Evolutionary conservation across 1,140 invertebrate species (phyloP).

Genomic region (Campodea augens): DNA sequence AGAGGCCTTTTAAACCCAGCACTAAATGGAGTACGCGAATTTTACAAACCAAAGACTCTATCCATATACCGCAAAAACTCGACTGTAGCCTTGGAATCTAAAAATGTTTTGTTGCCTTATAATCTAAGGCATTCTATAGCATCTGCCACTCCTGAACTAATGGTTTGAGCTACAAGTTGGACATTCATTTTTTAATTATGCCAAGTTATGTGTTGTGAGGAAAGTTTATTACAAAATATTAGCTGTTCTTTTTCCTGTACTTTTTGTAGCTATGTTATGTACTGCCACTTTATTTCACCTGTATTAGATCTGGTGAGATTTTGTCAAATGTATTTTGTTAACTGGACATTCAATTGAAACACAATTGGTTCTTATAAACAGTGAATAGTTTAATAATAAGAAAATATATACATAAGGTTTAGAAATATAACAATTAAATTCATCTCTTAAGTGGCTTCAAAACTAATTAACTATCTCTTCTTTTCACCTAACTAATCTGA

Average conservation of each 20-base stretch:
- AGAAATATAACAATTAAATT: too few species aligned
- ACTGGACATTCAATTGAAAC: too few species aligned
- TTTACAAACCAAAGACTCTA: conserved; percentile 12
- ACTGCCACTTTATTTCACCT: too few species aligned
- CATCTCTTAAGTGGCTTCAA: too few species aligned
- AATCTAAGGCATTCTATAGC: conserved; percentile 8
- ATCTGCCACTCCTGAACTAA: conserved; percentile 8
- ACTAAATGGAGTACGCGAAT: conserved; percentile 8
- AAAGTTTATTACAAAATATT: conserved; percentile 9
- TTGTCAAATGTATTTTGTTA: too few species aligned
- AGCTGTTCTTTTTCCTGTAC: conserved; percentile 10
- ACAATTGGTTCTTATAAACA: too few species aligned
- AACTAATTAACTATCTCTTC: too few species aligned
- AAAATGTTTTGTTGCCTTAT: conserved; percentile 1
- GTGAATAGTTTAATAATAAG: too few species aligned
- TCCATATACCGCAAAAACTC: conserved; percentile 4
- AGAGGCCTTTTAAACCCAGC: conserved; percentile 11
- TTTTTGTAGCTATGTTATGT: conserved; percentile 4
- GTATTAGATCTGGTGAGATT: too few species aligned
- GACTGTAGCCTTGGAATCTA: conserved; percentile 3
- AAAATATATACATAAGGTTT: too few species aligned
- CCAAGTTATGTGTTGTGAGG: conserved; percentile 5
- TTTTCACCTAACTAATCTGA: too few species aligned
- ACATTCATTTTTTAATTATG: conserved; percentile 12
- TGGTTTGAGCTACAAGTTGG: conserved; percentile 7